Evolutionary conservation across 2,113 vertebrate species (phyloP), one percentile per base, ranked within the genome.

Genomic region (Melanostigma gelatinosum): DNA sequence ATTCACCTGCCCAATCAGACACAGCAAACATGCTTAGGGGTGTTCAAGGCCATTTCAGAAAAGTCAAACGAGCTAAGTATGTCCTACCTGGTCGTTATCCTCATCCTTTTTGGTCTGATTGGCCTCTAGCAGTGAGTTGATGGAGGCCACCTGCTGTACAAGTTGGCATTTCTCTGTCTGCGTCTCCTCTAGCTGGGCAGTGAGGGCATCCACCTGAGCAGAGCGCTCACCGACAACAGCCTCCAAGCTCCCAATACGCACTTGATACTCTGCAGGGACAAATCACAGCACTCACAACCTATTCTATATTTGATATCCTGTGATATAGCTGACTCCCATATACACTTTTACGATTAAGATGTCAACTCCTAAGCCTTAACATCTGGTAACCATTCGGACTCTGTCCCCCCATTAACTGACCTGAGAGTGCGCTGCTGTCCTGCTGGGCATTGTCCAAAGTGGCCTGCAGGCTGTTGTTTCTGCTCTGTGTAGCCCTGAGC

Each of bases 61-160:
- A 73, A 60, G 11, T 54, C 3, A 64, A 65, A 62, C 8, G 16
- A 15, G 20, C 18, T 40, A 27, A 42, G 20, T 7, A 4, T 62
- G 36, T 40, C 44, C 61, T 50, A 97, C 97, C 96, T 96, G 93
- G 24, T 86, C 13, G 42, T 88, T 58, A 32, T 93, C 92, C 67
- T 95, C 94, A 11, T 83, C 87, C 4, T 95, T 94, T 42, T 77
- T 93, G 79, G 72, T 94, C 83, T 95, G 95, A 87, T 93, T 94
- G 1, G 96, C 96, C 82, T 97, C 97, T 84, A 98, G 90, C 71
- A 98, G 95, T 12, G 95, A 87, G 91, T 96, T 97, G 0, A 96
- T 96, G 78, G 96, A 95, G 34, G 84, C 91, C 85, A 97, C 94
- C 84, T 94, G 95, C 88, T 97, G 95, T 0, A 86, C 84, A 15